Evolutionary conservation across 2,888 invertebrate species (phyloP).

Genomic region (Agrochola litura): DNA sequence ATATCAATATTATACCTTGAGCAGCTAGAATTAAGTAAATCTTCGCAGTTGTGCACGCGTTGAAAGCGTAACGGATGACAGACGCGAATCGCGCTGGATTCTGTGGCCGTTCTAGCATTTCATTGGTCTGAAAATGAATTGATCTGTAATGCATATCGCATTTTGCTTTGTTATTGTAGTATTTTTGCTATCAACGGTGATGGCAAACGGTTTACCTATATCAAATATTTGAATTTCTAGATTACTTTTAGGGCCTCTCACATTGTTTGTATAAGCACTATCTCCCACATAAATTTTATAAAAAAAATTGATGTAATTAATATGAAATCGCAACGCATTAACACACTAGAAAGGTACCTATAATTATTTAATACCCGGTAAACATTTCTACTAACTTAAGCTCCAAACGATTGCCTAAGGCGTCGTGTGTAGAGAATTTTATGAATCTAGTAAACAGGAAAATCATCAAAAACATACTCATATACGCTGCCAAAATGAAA

Average conservation of each 20-base stretch:
- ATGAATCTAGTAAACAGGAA: background rate
- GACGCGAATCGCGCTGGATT: slow-evolving; percentile 39
- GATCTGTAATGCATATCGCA: background rate
- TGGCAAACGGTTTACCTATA: background rate
- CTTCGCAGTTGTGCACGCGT: slow-evolving; percentile 58
- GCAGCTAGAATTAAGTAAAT: slow-evolving; percentile 43
- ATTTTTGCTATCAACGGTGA: background rate
- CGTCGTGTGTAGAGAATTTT: background rate
- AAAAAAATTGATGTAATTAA: background rate
- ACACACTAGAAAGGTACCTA: background rate
- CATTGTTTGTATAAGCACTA: background rate
- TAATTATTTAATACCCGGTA: background rate
- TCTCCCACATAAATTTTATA: too few species aligned
- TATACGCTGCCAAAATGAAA: background rate
- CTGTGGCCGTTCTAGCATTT: slow-evolving; percentile 40
- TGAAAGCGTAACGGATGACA: slow-evolving; percentile 76
- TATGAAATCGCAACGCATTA: background rate
- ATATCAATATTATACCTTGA: slow-evolving; percentile 42
- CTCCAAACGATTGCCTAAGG: background rate
- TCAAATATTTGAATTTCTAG: background rate
- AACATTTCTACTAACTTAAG: background rate
- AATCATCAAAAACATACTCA: too few species aligned
- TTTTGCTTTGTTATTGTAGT: background rate
- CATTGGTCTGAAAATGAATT: slow-evolving; percentile 23
- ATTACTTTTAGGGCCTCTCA: background rate